phyloP scores from a whole-genome alignment of 2,797 vertebrate species.

The Avahi laniger region DNA sequence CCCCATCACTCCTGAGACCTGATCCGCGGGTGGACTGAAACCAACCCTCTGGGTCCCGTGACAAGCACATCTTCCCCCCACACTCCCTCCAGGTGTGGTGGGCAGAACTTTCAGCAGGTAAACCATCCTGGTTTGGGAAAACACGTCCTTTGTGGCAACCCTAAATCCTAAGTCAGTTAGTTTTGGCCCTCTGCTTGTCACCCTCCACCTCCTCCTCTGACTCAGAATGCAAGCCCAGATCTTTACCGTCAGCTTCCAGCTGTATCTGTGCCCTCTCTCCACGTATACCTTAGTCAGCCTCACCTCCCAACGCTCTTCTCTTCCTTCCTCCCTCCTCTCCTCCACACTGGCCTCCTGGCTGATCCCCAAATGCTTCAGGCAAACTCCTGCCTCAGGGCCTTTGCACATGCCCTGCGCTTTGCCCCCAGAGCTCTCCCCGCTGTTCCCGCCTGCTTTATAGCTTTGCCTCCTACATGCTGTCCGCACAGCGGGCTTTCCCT shows the following conservation, averaged over 20 bases:
- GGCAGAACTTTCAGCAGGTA: background rate
- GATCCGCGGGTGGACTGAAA: fast-evolving
- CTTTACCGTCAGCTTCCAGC: background rate
- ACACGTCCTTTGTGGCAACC: background rate
- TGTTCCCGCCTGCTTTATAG: fast-evolving
- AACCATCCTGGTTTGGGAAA: background rate
- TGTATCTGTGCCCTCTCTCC: fast-evolving
- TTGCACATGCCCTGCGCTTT: background rate
- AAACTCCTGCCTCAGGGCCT: background rate
- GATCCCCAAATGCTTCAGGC: background rate
- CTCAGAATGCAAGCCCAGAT: background rate
- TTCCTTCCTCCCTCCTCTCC: background rate
- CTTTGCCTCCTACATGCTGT: background rate
- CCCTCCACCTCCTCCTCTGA: background rate
- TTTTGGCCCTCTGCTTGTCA: background rate
- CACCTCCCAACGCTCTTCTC: background rate
- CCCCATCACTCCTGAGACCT: background rate
- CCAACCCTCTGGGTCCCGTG: background rate
- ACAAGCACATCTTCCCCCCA: background rate
- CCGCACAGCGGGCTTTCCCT: background rate
- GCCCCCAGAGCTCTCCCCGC: background rate
- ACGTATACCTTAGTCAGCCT: no score
- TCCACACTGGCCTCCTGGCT: background rate
- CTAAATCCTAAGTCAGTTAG: background rate
- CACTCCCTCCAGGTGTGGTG: fast-evolving